Conservation (phyloP, 1,140 invertebrate genomes). For the Hetaerina americana region DNA sequence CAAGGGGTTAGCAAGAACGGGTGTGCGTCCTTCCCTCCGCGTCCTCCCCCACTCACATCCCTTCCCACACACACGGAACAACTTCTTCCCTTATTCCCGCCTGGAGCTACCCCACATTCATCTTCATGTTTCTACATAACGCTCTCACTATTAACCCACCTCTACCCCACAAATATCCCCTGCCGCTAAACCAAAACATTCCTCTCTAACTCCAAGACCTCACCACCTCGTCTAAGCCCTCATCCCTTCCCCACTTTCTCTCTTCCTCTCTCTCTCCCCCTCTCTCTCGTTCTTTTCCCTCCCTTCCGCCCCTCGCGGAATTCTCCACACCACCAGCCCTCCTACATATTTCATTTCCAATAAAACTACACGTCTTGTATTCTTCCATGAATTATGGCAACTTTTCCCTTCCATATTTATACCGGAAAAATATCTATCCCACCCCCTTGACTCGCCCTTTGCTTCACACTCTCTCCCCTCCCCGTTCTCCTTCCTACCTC, state of each 20-base stretch:
- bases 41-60: too few relatives aligned
- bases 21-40: too few relatives aligned
- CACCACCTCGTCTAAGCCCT: too few relatives aligned
- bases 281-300: too few relatives aligned
- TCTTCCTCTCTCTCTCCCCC: too few relatives aligned
- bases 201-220: not conserved
- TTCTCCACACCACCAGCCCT: not conserved
- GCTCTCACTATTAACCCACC: not conserved
- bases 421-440: not conserved
- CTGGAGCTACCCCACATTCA: not conserved
- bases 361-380: not conserved
- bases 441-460: not conserved
- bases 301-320: too few relatives aligned
- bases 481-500: not conserved
- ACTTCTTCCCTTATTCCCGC: not conserved
- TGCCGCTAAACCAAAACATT: not conserved
- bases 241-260: too few relatives aligned
- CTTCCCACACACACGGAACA: not conserved
- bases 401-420: not conserved
- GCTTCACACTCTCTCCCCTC: not conserved
- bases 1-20: too few relatives aligned
- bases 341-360: not conserved
- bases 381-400: not conserved
- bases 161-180: not conserved
- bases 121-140: not conserved